Evolutionary conservation across 2,797 vertebrate species (phyloP).

Genomic region (Arnoldichthys spilopterus): DNA sequence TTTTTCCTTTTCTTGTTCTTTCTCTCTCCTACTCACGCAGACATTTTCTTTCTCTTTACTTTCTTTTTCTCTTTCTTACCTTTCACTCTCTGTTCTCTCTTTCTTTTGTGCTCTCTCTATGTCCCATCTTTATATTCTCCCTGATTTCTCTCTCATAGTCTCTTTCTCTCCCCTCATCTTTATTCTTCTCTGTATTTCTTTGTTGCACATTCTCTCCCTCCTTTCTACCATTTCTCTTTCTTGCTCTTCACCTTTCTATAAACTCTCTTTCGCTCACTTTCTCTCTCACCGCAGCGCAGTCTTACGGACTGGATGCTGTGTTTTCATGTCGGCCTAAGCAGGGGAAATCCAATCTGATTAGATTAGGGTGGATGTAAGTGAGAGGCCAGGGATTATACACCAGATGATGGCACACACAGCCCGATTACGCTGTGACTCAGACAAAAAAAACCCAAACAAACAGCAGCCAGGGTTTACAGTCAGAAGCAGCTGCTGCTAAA

Average conservation of each 20-base stretch:
- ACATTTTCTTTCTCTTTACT: constrained; percentile 46
- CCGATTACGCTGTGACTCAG: constrained; percentile 45
- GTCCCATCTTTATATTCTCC: neutral
- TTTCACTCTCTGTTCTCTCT: neutral
- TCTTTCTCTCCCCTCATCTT: neutral
- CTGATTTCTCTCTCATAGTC: neutral
- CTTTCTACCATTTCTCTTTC: neutral
- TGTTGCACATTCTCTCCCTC: neutral
- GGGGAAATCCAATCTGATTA: constrained; percentile 73
- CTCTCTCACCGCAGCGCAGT: constrained; percentile 28
- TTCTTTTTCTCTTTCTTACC: neutral
- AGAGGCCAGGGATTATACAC: constrained; percentile 74
- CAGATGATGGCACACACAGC: constrained; percentile 49
- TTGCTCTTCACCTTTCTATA: neutral
- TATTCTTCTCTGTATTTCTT: neutral
- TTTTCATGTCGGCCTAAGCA: constrained; percentile 62
- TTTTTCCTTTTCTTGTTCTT: neutral
- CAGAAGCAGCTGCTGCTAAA: constrained; percentile 46
- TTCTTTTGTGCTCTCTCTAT: constrained; percentile 16
- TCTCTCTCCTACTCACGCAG: constrained; percentile 41
- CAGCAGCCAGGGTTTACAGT: constrained; percentile 36
- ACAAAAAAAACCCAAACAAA: neutral
- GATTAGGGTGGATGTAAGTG: constrained; percentile 58
- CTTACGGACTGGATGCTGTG: constrained; percentile 31
- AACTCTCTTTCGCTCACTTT: constrained; percentile 6